Conservation (phyloP, 53 echinoderm and acorn worm genomes). For the Paelopatides confundens region DNA sequence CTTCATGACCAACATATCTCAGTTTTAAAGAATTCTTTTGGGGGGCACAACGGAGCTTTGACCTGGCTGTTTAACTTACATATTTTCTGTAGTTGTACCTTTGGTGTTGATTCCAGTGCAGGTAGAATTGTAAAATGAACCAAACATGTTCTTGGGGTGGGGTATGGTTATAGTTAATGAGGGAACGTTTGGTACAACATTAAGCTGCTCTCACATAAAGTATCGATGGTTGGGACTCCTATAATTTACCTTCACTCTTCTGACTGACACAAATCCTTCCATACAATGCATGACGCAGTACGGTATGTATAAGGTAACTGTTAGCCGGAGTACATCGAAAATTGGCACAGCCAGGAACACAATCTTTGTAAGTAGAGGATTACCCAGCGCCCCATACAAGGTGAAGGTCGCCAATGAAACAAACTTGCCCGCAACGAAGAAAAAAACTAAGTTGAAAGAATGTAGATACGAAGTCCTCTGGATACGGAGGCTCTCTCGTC, state of each 20-base stretch:
- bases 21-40: too few species aligned
- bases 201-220: too few species aligned
- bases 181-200: too few species aligned
- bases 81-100: too few species aligned
- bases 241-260: conserved; percentile 86
- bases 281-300: conserved; percentile 75
- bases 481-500: conserved; percentile 79
- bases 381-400: conserved; percentile 76
- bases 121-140: too few species aligned
- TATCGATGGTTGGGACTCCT: too few species aligned
- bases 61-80: too few species aligned
- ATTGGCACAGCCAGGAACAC: conserved; percentile 82
- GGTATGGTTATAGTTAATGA: too few species aligned
- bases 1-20: too few species aligned
- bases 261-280: conserved; percentile 77
- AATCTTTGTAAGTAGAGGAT: conserved; percentile 68
- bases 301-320: conserved; percentile 73
- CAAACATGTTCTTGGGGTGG: too few species aligned
- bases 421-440: conserved; percentile 60
- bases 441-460: conserved; percentile 79
- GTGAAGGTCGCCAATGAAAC: conserved; percentile 78
- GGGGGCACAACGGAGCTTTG: too few species aligned
- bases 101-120: too few species aligned
- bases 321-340: conserved; percentile 76
- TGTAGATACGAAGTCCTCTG: conserved; percentile 66